Percentiles rank a stretch among this genome's conserved stretches.
Conservation (phyloP, 2,797 vertebrate species). For the Smutsia temminckii region DNA sequence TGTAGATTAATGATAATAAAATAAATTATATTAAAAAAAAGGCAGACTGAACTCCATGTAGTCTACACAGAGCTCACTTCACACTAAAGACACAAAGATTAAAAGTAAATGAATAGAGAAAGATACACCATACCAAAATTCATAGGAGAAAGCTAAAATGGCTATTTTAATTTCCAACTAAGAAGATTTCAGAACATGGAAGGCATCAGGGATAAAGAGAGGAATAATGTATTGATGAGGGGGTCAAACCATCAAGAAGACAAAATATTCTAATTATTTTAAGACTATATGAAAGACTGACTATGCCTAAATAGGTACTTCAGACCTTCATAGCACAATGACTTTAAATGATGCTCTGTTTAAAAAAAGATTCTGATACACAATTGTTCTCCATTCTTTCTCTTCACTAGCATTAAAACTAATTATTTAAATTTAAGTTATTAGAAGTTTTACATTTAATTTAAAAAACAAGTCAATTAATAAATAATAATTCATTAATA, state of each 20-base stretch:
- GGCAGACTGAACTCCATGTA: neutral
- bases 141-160: neutral
- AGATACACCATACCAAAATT: neutral
- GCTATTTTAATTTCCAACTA: neutral
- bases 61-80: neutral
- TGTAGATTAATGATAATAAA: too few species aligned
- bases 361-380: neutral
- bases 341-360: neutral
- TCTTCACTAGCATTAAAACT: neutral
- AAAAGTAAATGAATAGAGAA: neutral
- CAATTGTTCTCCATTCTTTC: neutral
- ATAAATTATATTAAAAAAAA: too few species aligned
- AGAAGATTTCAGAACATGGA: neutral
- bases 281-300: neutral
- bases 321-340: neutral
- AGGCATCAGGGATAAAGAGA: neutral
- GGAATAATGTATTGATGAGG: neutral
- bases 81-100: neutral
- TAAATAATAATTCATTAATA: neutral
- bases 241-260: neutral
- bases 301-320: neutral
- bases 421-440: neutral
- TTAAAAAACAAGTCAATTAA: neutral
- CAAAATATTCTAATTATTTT: neutral
- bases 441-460: neutral